These are phyloP conservation scores for Acleris cristana DNA, from an alignment of 2,888 invertebrate species.

Conservation along the genomic window DNA sequence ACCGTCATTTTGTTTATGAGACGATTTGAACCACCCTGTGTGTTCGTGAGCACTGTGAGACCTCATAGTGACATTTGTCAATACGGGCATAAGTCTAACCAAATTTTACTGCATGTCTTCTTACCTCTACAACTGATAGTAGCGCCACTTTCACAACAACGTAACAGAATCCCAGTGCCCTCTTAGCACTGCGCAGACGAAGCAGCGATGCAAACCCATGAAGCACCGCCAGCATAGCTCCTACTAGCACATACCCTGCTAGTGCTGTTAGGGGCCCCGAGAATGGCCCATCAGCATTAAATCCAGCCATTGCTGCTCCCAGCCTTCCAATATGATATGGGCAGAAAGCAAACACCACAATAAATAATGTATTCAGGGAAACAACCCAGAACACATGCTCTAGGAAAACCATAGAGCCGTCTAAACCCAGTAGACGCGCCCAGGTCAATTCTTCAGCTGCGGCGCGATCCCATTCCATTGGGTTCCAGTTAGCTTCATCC, in stretches of 20 bases:
- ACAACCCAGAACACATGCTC: constrained; percentile 99
- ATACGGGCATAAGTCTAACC: too few species aligned
- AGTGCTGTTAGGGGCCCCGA: constrained; percentile 96
- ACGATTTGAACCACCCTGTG: too few species aligned
- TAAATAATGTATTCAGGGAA: constrained; percentile 97
- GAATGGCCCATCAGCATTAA: constrained; percentile 89
- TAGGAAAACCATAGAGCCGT: constrained; percentile 97
- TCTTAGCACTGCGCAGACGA: constrained; percentile 90
- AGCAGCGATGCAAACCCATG: constrained; percentile 93
- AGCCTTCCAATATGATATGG: constrained; percentile 97
- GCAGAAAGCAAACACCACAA: constrained; percentile 97
- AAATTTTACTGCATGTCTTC: constrained; percentile 44
- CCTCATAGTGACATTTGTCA: too few species aligned
- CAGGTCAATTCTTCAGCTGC: constrained; percentile 99
- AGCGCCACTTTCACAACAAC: constrained; percentile 96
- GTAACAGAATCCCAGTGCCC: constrained; percentile 95
- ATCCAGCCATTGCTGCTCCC: constrained; percentile 86
- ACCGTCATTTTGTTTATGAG: too few species aligned
- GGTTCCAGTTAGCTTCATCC: constrained; percentile 97
- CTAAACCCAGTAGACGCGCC: constrained; percentile 97
- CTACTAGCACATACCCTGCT: constrained; percentile 96
- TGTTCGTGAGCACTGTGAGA: too few species aligned
- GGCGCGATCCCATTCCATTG: constrained; percentile 99
- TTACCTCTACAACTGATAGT: constrained; percentile 96
- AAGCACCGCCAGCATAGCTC: constrained; percentile 90